A percentile compares a stretch with the other conserved stretches of the same genome.
Evolutionary conservation across 2,888 invertebrate species (phyloP).

Genomic region (Diadegma fenestrale): DNA sequence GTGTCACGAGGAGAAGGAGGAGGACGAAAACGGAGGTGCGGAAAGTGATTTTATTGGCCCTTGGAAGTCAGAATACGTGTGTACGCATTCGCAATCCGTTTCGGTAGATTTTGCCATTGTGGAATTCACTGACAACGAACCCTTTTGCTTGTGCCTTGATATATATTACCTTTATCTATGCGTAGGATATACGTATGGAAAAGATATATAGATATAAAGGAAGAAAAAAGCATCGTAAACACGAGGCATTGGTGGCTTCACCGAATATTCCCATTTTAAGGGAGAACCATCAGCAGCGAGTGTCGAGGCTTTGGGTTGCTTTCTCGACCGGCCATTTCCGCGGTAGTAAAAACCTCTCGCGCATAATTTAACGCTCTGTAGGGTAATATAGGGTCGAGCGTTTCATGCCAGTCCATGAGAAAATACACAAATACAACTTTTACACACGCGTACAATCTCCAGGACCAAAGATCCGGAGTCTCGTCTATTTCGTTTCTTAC

Average conservation of each 20-base stretch:
- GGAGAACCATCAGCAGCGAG: slow-evolving; percentile 53
- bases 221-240: slow-evolving; percentile 20
- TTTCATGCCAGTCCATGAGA: slow-evolving; percentile 33
- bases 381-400: slow-evolving; percentile 78
- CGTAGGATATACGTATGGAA: neutral
- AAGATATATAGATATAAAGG: slow-evolving; percentile 2
- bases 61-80: slow-evolving; percentile 32
- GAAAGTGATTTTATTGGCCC: slow-evolving; percentile 44
- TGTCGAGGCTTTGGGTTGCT: slow-evolving; percentile 24
- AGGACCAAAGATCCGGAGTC: slow-evolving; percentile 27
- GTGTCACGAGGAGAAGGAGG: neutral
- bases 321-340: slow-evolving; percentile 75
- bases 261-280: slow-evolving; percentile 62
- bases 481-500: slow-evolving; percentile 29
- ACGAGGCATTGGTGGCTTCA: slow-evolving; percentile 46
- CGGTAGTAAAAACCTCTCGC: slow-evolving; percentile 81
- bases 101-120: slow-evolving; percentile 45
- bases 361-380: slow-evolving; percentile 83
- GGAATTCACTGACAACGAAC: slow-evolving; percentile 25
- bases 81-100: slow-evolving; percentile 37
- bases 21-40: slow-evolving; percentile 13
- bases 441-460: slow-evolving; percentile 7
- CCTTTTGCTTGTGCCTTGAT: slow-evolving; percentile 36
- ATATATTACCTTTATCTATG: slow-evolving; percentile 36
- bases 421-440: slow-evolving; percentile 20